Base-by-base conservation (phyloP, 2,113 vertebrate species). In the Paraplagusia blochii region DNA sequence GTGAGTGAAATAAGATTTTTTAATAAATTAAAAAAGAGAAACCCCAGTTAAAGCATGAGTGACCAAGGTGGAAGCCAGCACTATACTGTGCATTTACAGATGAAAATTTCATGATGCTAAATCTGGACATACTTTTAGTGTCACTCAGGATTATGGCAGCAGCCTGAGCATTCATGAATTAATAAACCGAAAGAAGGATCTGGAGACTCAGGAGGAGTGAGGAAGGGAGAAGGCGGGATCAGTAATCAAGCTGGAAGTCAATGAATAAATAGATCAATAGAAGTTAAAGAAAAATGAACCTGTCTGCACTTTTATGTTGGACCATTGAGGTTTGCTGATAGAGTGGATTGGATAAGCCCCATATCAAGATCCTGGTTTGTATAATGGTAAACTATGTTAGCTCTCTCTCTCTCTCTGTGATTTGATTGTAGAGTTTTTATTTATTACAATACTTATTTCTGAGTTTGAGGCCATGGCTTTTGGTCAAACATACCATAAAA, bases 41-140 rank as follows among this genome's bases (percentile, higher is more conserved):
- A 12, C 48, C 45, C 38, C 11, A 0, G 73, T 68, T 72, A 79
- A 72, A 84, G 75, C 73, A 29, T 51, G 71, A 74, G 69, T 74
- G 69, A 36, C 44, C 74, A 12, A 69, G 53, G 71, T 5, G 58
- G 61, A 62, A 79, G 69, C 66, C 44, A 9, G 52, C 63, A 76
- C 87, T 87, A 71, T 49, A 80, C 81, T 73, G 77, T 79, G 84
- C 88, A 87, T 87, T 92, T 92, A 82, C 58, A 74, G 82, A 91
- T 95, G 90, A 95, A 96, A 94, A 72, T 93, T 95, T 95, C 83
- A 95, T 95, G 93, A 93, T 79, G 88, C 86, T 92, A 94, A 94
- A 95, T 93, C 93, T 91, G 93, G 90, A 90, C 92, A 90, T 92
- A 91, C 91, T 93, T 94, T 95, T 94, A 95, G 92, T 95, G 94